phyloP scores from a whole-genome alignment of 2,797 vertebrate genomes.

The Miichthys miiuy region DNA sequence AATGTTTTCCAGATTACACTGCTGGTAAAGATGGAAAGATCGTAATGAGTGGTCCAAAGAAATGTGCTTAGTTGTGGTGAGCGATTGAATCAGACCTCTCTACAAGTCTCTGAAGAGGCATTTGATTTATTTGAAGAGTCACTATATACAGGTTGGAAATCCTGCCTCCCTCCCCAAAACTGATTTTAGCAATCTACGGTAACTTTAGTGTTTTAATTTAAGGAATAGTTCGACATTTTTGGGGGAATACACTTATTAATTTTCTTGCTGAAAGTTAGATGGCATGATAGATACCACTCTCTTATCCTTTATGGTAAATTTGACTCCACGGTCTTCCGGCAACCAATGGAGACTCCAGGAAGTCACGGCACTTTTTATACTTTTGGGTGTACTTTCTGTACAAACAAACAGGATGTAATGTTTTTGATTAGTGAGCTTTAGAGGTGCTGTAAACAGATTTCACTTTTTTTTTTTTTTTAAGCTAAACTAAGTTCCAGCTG shows the following conservation, averaged over 20 bases:
- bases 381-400: background rate
- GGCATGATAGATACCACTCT: background rate
- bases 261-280: background rate
- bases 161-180: background rate
- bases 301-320: background rate
- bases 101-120: background rate
- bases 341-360: background rate
- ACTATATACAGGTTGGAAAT: background rate
- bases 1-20: conserved; percentile 3
- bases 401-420: background rate
- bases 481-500: background rate
- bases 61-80: conserved; percentile 49
- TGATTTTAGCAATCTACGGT: background rate
- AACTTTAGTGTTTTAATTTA: background rate
- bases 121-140: background rate
- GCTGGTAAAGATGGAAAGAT: conserved; percentile 30
- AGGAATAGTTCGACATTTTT: background rate
- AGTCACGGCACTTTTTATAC: background rate
- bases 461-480: no score
- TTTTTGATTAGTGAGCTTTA: background rate
- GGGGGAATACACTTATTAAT: accelerated
- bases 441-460: background rate
- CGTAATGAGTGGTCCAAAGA: background rate
- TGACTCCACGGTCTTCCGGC: background rate
- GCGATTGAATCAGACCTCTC: conserved; percentile 17